phyloP scores from a whole-genome alignment of 2,797 vertebrate species.

The Sebastes taczanowskii region DNA sequence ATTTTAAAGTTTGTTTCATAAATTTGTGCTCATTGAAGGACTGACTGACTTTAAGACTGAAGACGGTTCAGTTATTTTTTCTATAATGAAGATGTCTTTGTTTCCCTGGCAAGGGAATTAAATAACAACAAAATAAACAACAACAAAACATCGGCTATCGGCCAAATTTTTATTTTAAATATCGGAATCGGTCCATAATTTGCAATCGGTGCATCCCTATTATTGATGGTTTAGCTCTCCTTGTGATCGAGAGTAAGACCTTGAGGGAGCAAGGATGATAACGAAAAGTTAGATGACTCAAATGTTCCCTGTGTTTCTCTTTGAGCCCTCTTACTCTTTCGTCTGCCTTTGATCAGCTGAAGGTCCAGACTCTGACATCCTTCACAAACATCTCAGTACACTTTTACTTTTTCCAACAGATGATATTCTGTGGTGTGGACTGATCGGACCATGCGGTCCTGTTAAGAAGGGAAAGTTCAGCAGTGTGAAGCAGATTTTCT shows the following conservation, averaged over 20 bases:
- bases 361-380: constrained; percentile 32
- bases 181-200: too few relatives aligned
- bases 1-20: too few relatives aligned
- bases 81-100: too few relatives aligned
- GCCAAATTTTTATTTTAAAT: too few relatives aligned
- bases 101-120: too few relatives aligned
- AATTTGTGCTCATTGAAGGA: too few relatives aligned
- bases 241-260: constrained; percentile 1
- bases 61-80: too few relatives aligned
- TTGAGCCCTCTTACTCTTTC: constrained; percentile 55
- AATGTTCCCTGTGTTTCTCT: constrained; percentile 51
- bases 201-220: too few relatives aligned
- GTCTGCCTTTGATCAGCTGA: constrained; percentile 71
- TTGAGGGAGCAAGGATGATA: constrained; percentile 51
- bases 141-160: too few relatives aligned
- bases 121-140: too few relatives aligned
- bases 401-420: not conserved
- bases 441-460: not conserved
- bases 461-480: constrained; percentile 19
- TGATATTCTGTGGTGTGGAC: not conserved
- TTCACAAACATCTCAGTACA: not conserved
- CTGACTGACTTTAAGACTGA: too few relatives aligned
- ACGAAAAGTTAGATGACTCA: constrained; percentile 51
- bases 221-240: constrained; percentile 1
- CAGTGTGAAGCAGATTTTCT: not conserved